These are phyloP conservation scores for Urosaurus nigricauda DNA, from an alignment of 2,797 vertebrate genomes.

Conservation along the genomic window DNA sequence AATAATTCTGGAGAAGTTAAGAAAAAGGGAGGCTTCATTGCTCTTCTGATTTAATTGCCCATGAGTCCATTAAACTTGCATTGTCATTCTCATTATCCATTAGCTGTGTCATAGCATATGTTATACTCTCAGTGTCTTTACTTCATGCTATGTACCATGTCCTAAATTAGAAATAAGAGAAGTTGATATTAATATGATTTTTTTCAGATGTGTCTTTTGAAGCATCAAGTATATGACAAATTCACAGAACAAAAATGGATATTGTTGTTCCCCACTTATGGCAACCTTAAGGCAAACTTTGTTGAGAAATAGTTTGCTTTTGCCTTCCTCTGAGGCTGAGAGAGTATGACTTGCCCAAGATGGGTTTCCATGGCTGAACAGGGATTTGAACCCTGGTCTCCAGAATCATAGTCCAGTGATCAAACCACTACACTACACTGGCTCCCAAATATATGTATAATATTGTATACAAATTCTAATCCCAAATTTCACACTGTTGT, in stretches of 20 bases:
- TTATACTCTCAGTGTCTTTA: neutral
- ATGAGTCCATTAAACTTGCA: neutral
- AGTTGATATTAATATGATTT: slow-evolving; percentile 28
- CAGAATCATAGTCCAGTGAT: too few relatives aligned
- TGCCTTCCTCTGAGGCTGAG: too few relatives aligned
- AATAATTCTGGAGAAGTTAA: slow-evolving; percentile 7
- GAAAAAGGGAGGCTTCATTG: neutral
- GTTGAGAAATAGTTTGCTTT: too few relatives aligned
- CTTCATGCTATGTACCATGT: slow-evolving; percentile 12
- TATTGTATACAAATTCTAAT: too few relatives aligned
- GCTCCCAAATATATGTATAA: too few relatives aligned
- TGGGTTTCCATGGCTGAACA: too few relatives aligned
- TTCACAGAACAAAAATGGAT: neutral
- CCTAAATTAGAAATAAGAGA: slow-evolving; percentile 10
- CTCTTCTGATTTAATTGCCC: slow-evolving; percentile 45
- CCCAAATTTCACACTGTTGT: too few relatives aligned
- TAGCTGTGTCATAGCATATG: neutral
- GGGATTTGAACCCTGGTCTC: too few relatives aligned
- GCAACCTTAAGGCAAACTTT: too few relatives aligned
- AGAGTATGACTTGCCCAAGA: neutral
- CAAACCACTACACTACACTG: too few relatives aligned
- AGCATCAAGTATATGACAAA: neutral
- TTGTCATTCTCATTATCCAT: slow-evolving; percentile 28
- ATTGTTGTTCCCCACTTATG: neutral
- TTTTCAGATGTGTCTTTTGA: slow-evolving; percentile 17